Evolutionary conservation across 1,140 invertebrate genomes (phyloP), one percentile per base, ranked within the genome.

Genomic region (Musca vetustissima): DNA sequence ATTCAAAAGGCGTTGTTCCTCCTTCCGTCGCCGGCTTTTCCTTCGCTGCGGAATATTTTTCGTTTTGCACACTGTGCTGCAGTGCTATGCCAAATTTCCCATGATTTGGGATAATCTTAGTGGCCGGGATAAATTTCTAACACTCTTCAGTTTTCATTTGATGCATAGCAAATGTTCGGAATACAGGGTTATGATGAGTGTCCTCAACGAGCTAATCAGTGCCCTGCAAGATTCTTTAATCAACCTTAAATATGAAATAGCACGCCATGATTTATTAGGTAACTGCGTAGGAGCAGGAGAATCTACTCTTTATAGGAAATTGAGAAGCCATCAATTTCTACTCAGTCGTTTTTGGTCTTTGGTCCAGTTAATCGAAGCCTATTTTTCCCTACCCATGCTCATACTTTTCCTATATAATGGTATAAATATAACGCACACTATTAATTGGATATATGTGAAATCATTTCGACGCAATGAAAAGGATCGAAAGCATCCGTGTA

Each of bases 361-460:
- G 32, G 28, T 61, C 4, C 32, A 28, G 13, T 11, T 36, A 17
- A 43, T 61, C 1, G 57, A 61, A 15, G n/a, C 36, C 8, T 61
- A 61, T 21, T 61, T 61, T 36, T 4, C 28, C 3, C 17, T 61
- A 36, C 57, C 57, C 6, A 61, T 61, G 57, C 17, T 61, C 9
- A 13, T 36, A 17, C 19, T 61, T 19, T 61, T 17, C 21, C 57
- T 61, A 4, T 61, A 61, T 13, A 61, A 43, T 36, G 57, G 57
- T 6, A 61, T 61, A 19, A 32, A 28, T 14, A 61, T 36, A 4
- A 61, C 32, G 4, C 28, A 61, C 14, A 36, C 28, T 6, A 36
- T 61, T 13, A 61, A 61, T 36, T 61, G 57, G 57, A 19, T 32
- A 13, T 61, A 61, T 61, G 57, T 61, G 3, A 7, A 17, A 3